phyloP scores from a whole-genome alignment of 2,797 vertebrate genomes.

The Tiaroga cobitis region DNA sequence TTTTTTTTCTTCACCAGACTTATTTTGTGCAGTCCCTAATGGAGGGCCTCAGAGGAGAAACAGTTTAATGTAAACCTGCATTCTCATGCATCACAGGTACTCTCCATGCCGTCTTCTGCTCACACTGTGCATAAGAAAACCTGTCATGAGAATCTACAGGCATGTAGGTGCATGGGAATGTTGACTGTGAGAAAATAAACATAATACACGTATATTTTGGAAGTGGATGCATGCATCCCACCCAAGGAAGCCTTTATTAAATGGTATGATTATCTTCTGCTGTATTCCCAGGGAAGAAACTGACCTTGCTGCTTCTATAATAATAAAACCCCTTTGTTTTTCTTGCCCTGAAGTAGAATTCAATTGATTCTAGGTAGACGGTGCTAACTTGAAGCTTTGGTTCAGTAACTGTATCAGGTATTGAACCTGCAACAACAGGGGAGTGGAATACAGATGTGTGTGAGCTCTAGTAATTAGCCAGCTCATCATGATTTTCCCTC shows the following conservation, averaged over 20 bases:
- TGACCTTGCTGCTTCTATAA: constrained; percentile 10
- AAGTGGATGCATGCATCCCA: constrained; percentile 1
- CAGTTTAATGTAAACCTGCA: constrained; percentile 62
- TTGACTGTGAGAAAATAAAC: constrained; percentile 15
- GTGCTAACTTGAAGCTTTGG: constrained; percentile 55
- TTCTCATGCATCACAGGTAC: constrained; percentile 48
- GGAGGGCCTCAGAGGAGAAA: constrained; percentile 40
- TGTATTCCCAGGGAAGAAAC: constrained; percentile 30
- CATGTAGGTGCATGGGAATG: neutral
- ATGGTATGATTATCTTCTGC: constrained; percentile 32
- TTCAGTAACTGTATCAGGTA: constrained; percentile 44
- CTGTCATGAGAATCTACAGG: constrained; percentile 19
- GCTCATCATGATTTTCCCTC: constrained; percentile 65
- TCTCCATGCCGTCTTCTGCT: constrained; percentile 48
- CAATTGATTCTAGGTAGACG: constrained; percentile 40
- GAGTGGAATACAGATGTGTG: constrained; percentile 48
- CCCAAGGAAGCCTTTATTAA: constrained; percentile 36
- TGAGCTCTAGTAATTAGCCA: constrained; percentile 57
- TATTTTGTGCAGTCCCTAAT: constrained; percentile 64
- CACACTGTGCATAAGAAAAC: constrained; percentile 1
- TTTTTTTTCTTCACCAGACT: constrained; percentile 69
- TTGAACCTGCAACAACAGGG: constrained; percentile 56
- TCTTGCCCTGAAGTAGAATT: constrained; percentile 54
- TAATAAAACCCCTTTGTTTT: constrained; percentile 43
- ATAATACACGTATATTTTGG: constrained; percentile 36